Conservation (phyloP, 2,888 invertebrate species). For the Schizotus pectinicornis region DNA sequence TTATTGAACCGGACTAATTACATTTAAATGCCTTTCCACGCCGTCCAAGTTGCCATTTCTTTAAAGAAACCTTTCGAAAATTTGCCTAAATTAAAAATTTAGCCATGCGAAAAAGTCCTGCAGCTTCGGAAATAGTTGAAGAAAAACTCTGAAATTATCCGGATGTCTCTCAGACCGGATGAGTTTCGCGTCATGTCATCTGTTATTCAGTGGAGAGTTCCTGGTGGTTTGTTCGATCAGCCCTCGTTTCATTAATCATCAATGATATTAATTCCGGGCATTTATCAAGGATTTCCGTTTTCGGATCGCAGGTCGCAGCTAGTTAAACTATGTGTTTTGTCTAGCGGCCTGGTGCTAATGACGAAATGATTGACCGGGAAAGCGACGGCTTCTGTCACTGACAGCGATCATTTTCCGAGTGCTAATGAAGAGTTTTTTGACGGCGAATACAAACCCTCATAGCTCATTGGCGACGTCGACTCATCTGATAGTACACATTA, state of each 20-base stretch:
- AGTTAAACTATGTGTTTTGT: conserved; percentile 46
- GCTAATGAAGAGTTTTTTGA: conserved; percentile 60
- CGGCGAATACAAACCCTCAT: conserved; percentile 54
- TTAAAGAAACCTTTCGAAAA: background rate
- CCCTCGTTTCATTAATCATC: conserved; percentile 53
- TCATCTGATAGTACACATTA: conserved; percentile 57
- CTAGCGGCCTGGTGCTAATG: conserved; percentile 48
- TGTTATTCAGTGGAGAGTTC: conserved; percentile 45
- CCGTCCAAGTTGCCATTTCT: no score
- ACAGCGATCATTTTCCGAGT: conserved; percentile 59
- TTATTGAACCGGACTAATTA: no score
- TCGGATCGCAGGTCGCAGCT: conserved; percentile 36
- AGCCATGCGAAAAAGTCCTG: background rate
- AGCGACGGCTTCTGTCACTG: conserved; percentile 50
- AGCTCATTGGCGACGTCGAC: conserved; percentile 55
- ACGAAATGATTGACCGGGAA: conserved; percentile 56
- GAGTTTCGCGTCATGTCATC: background rate
- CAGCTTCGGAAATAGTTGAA: background rate
- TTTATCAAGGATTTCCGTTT: conserved; percentile 53
- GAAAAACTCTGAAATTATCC: no score
- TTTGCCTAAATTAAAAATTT: background rate
- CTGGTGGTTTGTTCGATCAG: conserved; percentile 47
- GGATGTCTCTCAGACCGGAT: no score
- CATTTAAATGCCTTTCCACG: no score
- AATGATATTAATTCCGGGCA: conserved; percentile 54